Percentiles rank a stretch among this genome's conserved stretches.
Evolutionary conservation across 2,888 invertebrate genomes (phyloP).

Genomic region (Barypeithes pellucidus): DNA sequence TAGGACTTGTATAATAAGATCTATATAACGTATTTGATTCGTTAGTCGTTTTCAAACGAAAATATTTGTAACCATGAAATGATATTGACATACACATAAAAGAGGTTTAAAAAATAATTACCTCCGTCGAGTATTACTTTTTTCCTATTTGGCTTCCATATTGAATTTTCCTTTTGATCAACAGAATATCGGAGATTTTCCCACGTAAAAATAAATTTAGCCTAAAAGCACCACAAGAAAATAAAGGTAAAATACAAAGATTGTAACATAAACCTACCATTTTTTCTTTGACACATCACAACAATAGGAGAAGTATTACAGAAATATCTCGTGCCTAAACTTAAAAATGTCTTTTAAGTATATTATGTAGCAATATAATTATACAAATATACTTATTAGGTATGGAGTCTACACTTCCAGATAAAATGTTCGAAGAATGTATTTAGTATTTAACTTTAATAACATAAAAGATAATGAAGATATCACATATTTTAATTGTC

Average conservation of each 20-base stretch:
- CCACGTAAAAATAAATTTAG: slow-evolving; percentile 56
- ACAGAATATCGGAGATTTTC: slow-evolving; percentile 56
- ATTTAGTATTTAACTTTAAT: no score
- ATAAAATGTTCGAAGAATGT: no score
- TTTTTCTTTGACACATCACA: slow-evolving; percentile 3
- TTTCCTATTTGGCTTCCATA: slow-evolving; percentile 54
- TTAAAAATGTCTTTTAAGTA: slow-evolving; percentile 15
- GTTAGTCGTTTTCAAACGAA: not conserved
- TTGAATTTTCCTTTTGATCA: slow-evolving; percentile 40
- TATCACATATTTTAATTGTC: no score
- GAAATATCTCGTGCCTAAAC: slow-evolving; percentile 6
- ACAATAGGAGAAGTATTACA: slow-evolving; percentile 1
- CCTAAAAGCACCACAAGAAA: slow-evolving; percentile 41
- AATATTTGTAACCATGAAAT: not conserved
- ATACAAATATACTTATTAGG: slow-evolving; percentile 1
- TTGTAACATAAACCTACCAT: slow-evolving; percentile 29
- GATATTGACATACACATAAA: not conserved
- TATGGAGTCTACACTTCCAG: no score
- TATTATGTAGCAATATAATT: slow-evolving; percentile 21
- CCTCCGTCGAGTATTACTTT: slow-evolving; percentile 59
- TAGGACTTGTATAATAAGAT: no score
- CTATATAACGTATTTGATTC: no score
- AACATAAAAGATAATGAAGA: no score
- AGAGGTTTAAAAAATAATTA: slow-evolving; percentile 44
- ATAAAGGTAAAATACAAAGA: not conserved